Percentiles rank a stretch among this genome's conserved stretches.
Conservation (phyloP, 2,888 invertebrate genomes). For the Agrenia bidenticulata region DNA sequence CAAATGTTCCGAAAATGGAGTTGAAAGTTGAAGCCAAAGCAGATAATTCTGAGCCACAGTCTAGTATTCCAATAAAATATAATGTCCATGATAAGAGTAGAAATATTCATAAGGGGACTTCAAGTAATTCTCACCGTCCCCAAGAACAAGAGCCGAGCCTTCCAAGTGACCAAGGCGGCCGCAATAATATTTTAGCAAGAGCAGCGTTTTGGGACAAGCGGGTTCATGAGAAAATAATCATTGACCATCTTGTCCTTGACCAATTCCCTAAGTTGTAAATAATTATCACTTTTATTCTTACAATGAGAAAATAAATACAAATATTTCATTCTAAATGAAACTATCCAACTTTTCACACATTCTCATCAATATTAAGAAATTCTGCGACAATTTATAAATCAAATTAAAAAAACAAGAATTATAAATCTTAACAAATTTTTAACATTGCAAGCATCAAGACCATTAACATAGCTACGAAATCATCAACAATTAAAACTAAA, state of each 20-base stretch:
- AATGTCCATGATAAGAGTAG: constrained; percentile 6
- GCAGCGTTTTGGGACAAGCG: constrained; percentile 54
- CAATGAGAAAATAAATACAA: too few relatives aligned
- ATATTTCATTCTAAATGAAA: too few relatives aligned
- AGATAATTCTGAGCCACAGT: not conserved
- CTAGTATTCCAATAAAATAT: constrained; percentile 14
- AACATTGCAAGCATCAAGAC: too few relatives aligned
- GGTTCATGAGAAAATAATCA: constrained; percentile 52
- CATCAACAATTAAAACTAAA: too few relatives aligned
- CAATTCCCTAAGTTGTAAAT: constrained; percentile 49
- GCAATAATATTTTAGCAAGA: constrained; percentile 40
- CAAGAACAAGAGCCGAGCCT: constrained; percentile 16
- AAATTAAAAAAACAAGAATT: too few relatives aligned
- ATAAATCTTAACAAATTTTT: too few relatives aligned
- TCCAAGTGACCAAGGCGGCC: constrained; percentile 23
- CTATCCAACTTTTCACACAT: too few relatives aligned
- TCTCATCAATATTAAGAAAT: too few relatives aligned
- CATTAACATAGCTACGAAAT: too few relatives aligned
- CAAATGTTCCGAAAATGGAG: constrained; percentile 51
- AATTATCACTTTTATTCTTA: constrained; percentile 8
- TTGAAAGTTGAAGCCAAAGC: constrained; percentile 40
- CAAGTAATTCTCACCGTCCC: too few relatives aligned
- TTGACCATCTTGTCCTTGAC: constrained; percentile 52
- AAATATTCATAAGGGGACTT: not conserved
- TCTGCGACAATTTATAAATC: too few relatives aligned